Evolutionary conservation across 2,888 invertebrate species (phyloP).

Genomic region (Sycophila texana): DNA sequence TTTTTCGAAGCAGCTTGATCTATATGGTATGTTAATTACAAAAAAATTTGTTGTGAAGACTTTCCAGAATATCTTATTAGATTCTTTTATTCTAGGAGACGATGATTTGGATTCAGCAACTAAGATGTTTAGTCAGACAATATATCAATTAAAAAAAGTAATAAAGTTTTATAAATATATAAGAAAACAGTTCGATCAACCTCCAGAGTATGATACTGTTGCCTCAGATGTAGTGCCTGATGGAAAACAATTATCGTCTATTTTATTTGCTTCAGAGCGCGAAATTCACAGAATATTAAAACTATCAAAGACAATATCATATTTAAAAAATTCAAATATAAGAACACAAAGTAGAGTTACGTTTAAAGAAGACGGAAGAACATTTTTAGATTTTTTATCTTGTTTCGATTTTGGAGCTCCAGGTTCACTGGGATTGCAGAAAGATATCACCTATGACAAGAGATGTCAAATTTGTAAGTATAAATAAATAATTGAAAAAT

Average conservation of each 20-base stretch:
- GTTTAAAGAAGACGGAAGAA: constrained; percentile 70
- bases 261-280: constrained; percentile 70
- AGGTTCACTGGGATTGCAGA: constrained; percentile 73
- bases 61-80: not conserved
- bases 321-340: constrained; percentile 60
- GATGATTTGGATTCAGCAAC: constrained; percentile 65
- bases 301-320: constrained; percentile 65
- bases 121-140: constrained; percentile 65
- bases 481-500: constrained; percentile 12
- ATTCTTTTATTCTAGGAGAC: constrained; percentile 59
- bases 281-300: constrained; percentile 74
- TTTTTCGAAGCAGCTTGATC: constrained; percentile 65
- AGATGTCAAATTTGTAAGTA: constrained; percentile 72
- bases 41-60: not conserved
- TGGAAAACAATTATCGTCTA: constrained; percentile 62
- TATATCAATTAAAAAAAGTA: constrained; percentile 64
- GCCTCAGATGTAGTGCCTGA: constrained; percentile 62
- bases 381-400: constrained; percentile 71
- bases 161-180: constrained; percentile 70
- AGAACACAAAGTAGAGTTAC: constrained; percentile 67
- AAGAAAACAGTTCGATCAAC: constrained; percentile 64
- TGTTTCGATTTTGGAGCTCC: constrained; percentile 71
- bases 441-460: constrained; percentile 71
- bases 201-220: constrained; percentile 67
- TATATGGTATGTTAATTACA: constrained; percentile 38